Percentiles rank a stretch among this genome's conserved stretches.
Evolutionary conservation across 2,888 invertebrate genomes (phyloP).

Genomic region (Chesias legatella): DNA sequence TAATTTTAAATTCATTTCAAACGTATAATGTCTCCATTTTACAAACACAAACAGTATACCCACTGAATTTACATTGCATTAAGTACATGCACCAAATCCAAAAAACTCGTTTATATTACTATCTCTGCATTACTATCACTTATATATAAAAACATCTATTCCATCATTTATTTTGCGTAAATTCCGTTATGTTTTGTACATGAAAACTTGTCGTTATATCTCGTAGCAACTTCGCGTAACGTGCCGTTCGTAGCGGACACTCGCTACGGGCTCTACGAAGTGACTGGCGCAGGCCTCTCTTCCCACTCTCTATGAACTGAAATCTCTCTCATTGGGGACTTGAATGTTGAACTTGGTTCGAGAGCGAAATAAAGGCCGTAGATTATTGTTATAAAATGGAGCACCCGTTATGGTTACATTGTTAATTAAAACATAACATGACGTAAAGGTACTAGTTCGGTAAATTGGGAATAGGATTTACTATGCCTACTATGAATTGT

Average conservation of each 20-base stretch:
- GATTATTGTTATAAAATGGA: no score
- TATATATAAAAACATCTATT: no score
- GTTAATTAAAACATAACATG: no score
- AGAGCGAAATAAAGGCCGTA: no score
- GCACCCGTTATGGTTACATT: no score
- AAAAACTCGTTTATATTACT: neutral
- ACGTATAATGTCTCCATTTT: constrained; percentile 7
- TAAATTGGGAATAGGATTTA: no score
- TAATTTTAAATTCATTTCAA: constrained; percentile 10
- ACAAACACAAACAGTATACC: constrained; percentile 1
- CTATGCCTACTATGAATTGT: no score
- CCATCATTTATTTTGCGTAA: no score
- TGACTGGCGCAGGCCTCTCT: constrained; percentile 32
- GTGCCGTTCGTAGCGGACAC: constrained; percentile 40
- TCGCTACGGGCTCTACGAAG: constrained; percentile 40
- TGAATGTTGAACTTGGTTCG: neutral
- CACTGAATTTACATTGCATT: neutral
- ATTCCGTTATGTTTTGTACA: no score
- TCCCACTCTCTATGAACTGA: neutral
- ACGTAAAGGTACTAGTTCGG: no score
- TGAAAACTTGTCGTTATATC: neutral
- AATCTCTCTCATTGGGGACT: neutral
- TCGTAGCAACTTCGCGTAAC: constrained; percentile 31
- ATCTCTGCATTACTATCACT: constrained; percentile 1
- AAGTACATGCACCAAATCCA: neutral